Evolutionary conservation across 2,888 invertebrate genomes (phyloP).

Genomic region (Molanna angustata): DNA sequence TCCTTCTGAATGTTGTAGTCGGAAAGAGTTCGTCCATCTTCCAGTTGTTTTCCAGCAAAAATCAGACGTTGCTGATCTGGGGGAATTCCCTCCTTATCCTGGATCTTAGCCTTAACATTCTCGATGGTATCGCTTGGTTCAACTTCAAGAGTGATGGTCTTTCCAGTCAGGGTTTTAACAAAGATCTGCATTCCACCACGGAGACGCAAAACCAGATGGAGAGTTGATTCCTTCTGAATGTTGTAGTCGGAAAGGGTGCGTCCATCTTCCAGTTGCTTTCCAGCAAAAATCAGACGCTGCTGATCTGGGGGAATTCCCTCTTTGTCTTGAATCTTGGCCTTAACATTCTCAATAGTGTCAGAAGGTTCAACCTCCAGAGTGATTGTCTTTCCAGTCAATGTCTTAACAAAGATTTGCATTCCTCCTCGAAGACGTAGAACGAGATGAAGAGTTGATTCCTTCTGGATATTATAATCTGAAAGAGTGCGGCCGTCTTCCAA

Average conservation of each 20-base stretch:
- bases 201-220: slow-evolving; percentile 84
- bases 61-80: slow-evolving; percentile 57
- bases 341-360: slow-evolving; percentile 62
- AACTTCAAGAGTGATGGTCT: slow-evolving; percentile 55
- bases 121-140: slow-evolving; percentile 60
- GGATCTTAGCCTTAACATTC: slow-evolving; percentile 54
- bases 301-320: slow-evolving; percentile 71
- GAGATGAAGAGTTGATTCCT: slow-evolving; percentile 54
- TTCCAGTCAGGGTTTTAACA: slow-evolving; percentile 57
- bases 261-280: slow-evolving; percentile 94
- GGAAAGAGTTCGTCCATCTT: slow-evolving; percentile 56
- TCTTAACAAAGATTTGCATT: slow-evolving; percentile 58
- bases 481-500: slow-evolving; percentile 82
- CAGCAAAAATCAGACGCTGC: slow-evolving; percentile 89
- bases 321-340: slow-evolving; percentile 55
- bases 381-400: slow-evolving; percentile 52
- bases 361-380: slow-evolving; percentile 47
- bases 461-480: slow-evolving; percentile 67
- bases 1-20: slow-evolving; percentile 61
- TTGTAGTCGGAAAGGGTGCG: slow-evolving; percentile 91
- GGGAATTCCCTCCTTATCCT: slow-evolving; percentile 56
- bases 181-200: slow-evolving; percentile 83
- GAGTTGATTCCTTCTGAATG: slow-evolving; percentile 91
- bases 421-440: slow-evolving; percentile 59
- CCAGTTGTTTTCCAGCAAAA: slow-evolving; percentile 57